Conservation (phyloP, 2,888 invertebrate species). For the Hetaerina titia region DNA sequence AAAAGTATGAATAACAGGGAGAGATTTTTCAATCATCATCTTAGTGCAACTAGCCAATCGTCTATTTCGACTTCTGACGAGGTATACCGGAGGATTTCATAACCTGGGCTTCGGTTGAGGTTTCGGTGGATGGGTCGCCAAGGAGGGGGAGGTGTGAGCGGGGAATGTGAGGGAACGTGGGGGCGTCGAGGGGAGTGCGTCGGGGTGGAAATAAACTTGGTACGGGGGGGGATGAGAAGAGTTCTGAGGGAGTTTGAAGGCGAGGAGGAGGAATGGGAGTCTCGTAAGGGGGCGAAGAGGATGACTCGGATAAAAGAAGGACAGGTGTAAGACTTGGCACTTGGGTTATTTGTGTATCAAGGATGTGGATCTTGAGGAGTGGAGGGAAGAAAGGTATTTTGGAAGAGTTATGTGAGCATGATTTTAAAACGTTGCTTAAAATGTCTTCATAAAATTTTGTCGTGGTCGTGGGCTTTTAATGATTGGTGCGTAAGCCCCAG, state of each 20-base stretch:
- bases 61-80: no score
- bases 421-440: slow-evolving; percentile 5
- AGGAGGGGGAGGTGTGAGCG: neutral
- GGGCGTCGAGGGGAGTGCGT: neutral
- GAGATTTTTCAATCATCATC: no score
- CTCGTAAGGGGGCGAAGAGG: neutral
- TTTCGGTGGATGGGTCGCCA: neutral
- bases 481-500: neutral
- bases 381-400: neutral
- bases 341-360: slow-evolving; percentile 12
- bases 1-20: no score
- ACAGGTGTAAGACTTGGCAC: slow-evolving; percentile 56
- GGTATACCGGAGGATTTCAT: neutral
- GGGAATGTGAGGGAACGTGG: no score
- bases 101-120: neutral
- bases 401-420: slow-evolving; percentile 9
- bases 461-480: neutral
- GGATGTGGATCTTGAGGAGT: slow-evolving; percentile 10
- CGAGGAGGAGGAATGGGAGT: neutral
- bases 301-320: slow-evolving; percentile 52
- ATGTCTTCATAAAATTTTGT: neutral
- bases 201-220: slow-evolving; percentile 42
- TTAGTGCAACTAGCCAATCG: no score
- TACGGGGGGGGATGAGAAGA: neutral
- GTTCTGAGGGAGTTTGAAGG: no score